These are phyloP conservation scores for Physocephala rufipes DNA, from an alignment of 2,888 invertebrate species.

Conservation along the genomic window DNA sequence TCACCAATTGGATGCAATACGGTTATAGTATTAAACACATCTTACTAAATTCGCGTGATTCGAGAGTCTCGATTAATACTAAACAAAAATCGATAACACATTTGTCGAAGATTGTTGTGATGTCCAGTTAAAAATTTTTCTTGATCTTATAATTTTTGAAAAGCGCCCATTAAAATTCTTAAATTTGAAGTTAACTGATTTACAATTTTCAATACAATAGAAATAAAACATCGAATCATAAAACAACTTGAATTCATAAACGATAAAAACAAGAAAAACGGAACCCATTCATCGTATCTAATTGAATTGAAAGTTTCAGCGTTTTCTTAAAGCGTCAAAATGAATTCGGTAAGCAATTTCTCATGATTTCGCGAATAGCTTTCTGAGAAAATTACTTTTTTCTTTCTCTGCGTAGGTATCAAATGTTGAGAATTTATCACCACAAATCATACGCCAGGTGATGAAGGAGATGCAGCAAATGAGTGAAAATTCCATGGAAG, in stretches of 20 bases:
- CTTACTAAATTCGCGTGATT: neutral
- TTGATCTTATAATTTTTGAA: conserved; percentile 18
- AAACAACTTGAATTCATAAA: conserved; percentile 5
- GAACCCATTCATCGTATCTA: neutral
- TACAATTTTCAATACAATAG: conserved; percentile 14
- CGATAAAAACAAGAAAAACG: neutral
- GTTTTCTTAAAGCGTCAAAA: neutral
- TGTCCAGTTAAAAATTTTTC: conserved; percentile 29
- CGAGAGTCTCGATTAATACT: conserved; percentile 19
- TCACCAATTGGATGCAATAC: no score
- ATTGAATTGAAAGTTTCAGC: neutral
- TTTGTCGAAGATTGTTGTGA: conserved; percentile 28
- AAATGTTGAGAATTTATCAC: conserved; percentile 94
- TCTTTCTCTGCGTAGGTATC: conserved; percentile 73
- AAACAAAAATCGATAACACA: conserved; percentile 5
- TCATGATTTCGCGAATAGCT: neutral
- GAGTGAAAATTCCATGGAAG: conserved; percentile 85
- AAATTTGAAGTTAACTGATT: conserved; percentile 25
- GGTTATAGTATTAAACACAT: conserved; percentile 8
- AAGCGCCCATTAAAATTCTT: conserved; percentile 17
- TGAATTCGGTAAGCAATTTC: conserved; percentile 32
- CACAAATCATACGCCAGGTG: conserved; percentile 88
- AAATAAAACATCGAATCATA: neutral
- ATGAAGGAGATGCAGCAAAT: conserved; percentile 88
- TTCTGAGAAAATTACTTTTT: conserved; percentile 4